phyloP scores from a whole-genome alignment of 2,888 invertebrate species.

The Notocelia uddmanniana region DNA sequence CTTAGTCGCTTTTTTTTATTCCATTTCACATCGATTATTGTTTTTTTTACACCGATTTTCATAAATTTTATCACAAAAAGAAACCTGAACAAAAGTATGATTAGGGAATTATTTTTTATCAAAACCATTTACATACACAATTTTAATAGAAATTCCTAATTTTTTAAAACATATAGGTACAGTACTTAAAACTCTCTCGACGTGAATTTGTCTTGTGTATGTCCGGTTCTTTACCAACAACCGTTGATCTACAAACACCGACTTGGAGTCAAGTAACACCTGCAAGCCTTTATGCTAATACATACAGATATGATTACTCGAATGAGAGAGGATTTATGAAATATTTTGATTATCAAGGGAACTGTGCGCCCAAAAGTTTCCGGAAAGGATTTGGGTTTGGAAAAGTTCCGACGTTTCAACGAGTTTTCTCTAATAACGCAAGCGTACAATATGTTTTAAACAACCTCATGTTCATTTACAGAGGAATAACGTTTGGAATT shows the following conservation, averaged over 20 bases:
- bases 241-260: background rate
- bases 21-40: too few relatives aligned
- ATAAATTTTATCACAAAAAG: too few relatives aligned
- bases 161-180: too few relatives aligned
- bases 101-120: too few relatives aligned
- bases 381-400: constrained; percentile 47
- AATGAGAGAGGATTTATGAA: constrained; percentile 41
- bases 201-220: background rate
- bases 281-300: constrained; percentile 8
- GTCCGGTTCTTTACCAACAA: background rate
- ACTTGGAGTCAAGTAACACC: constrained; percentile 3
- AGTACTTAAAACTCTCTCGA: too few relatives aligned
- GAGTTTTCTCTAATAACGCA: constrained; percentile 38
- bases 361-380: constrained; percentile 46
- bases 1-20: too few relatives aligned
- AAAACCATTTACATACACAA: too few relatives aligned
- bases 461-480: constrained; percentile 20
- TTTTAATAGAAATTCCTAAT: too few relatives aligned
- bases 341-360: constrained; percentile 48
- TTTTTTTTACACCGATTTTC: too few relatives aligned
- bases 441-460: constrained; percentile 35
- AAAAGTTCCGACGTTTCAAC: constrained; percentile 47
- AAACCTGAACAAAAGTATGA: too few relatives aligned
- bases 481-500: constrained; percentile 4
- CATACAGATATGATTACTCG: constrained; percentile 31